Base-by-base conservation (phyloP, 2,888 invertebrate genomes). In the Mongoloraphidia duomilia region DNA sequence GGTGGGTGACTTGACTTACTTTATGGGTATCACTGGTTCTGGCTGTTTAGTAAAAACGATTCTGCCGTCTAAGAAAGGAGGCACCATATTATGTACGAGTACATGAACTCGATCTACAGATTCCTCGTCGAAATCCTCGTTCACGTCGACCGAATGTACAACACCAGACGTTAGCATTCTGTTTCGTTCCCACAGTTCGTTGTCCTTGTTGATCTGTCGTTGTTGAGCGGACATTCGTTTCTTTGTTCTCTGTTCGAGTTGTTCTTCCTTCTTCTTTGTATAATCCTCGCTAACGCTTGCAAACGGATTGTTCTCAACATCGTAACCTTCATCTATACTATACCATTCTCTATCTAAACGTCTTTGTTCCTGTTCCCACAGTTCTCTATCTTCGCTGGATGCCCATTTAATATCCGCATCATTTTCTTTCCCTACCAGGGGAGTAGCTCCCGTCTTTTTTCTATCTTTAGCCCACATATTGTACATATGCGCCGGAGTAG, bases 11-110 rank as follows among this genome's bases (percentile, higher is more conserved):
- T n/a, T n/a, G 39, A 49, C 57, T 60, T 63, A 76, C 76, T 74
- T 76, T 34, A 93, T 91, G 11, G 97, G 97, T 61, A 98, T 84
- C n/a, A 98, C 93, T 1, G 97, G 97, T 63, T 97, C 96, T 0
- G 94, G 94, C 65, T 98, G 97, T 62, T 97, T 98, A 0, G 98
- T 99, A 67, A 98, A 99, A 1, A 97, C 95, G 57, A 98, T 97
- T 49, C 98, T 76, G 0, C 98, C 98, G 67, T 99, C 98, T 3
- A 98, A 74, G 70, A 99, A 99, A 0, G 98, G 98, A 0, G 98
- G 98, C 8, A 98, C 91, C 50, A 97, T 93, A 64, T 99, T 97
- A 66, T 96, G 95, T 0, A 99, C 97, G 8, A 97, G 69, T 13
- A 98, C 72, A 70, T 98, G 96, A 0, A 98, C 96, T 41, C 96